Evolutionary conservation across 2,113 vertebrate genomes (phyloP), one percentile per base, ranked within the genome.

Genomic region (Okapia johnstoni): DNA sequence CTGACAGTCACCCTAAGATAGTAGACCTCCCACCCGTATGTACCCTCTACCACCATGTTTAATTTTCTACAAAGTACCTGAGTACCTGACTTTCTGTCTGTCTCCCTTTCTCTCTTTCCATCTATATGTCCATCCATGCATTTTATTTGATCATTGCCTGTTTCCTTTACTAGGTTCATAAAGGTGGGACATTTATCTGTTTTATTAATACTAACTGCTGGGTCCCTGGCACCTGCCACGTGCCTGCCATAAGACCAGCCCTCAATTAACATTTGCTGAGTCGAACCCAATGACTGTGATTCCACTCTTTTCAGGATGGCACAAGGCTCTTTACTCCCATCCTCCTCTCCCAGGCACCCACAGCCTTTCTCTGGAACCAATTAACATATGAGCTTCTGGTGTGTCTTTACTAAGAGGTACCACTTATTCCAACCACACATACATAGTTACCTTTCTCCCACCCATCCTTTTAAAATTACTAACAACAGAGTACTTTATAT

Each of bases 221-320:
- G 3, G 13, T 14, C 43, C 26, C 54, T 33, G 33, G 21, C 46
- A 50, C 52, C 52, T 61, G 77, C 61, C 15, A 4, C 25, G 8
- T 6, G 70, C 46, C 76, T 14, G 33, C 52, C 8, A 0, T 2
- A 7, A 26, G 54, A 79, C 40, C 81, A 86, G 80, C 21, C 63
- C 33, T 52, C 36, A 19, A 1, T 3, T 4, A 8, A 19, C 21
- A 36, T 25, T 36, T 17, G 57, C 55, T 1, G 85, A 85, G 25
- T 7, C 0, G 0, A 36, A 48, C 2, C 7, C 0, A 3, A n/a
- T 8, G 12, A 11, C 86, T 19, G 6, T 7, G 52, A 25, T 7
- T 33, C 61, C 7, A 3, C n/a, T 23, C 25, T 17, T 40, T 3
- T 33, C 48, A 9, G n/a, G 63, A 28, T 70, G 40, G 50, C 50